Evolutionary conservation across 35 echinoderm and acorn worm species (phyloP), one percentile per base, ranked within the genome.

Genomic region (Eucidaris tribuloides): DNA sequence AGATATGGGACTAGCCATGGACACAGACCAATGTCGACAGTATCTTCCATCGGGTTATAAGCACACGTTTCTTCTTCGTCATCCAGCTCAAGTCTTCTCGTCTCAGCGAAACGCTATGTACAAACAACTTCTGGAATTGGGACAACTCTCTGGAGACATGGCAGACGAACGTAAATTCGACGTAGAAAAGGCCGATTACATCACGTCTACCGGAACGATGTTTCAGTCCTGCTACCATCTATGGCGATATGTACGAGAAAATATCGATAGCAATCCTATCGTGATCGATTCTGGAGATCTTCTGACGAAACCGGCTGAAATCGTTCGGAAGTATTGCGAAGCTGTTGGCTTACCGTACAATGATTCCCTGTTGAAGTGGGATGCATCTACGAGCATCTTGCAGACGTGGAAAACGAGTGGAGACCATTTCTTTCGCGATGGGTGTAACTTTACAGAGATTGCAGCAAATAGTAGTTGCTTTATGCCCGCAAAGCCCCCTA

Each of bases 281-380:
- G 41, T 74, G 35, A 74, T 74, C 11, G 68, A 74, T 13, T 33
- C 68, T 44, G 68, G 44, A 33, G 68, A 74, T 44, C 34, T 74
- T n/a, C 40, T 74, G 68, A 9, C 68, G 68, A 74, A 74, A 38
- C 68, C 68, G 35, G 68, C 68, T 40, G 68, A 74, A 74, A 36
- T 74, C 9, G 9, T 74, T 33, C 9, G 35, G 68, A 74, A 74
- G 68, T 74, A 74, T 36, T 74, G 68, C 68, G 35, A 44, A 74
- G 68, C 68, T 13, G 68, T 74, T 4, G 68, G 68, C 9, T 23
- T 74, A 7, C 68, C 68, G 1, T 74, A 74, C 7, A 40, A 74
- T 40, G 37, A 74, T 7, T 38, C 68, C 11, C 68, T 74, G 18
- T 40, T 11, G 38, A 74, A 5, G 19, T 74, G 38, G 35, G 35